Conservation (phyloP, 2,113 vertebrate species). For the Hippocampus barbouri region DNA sequence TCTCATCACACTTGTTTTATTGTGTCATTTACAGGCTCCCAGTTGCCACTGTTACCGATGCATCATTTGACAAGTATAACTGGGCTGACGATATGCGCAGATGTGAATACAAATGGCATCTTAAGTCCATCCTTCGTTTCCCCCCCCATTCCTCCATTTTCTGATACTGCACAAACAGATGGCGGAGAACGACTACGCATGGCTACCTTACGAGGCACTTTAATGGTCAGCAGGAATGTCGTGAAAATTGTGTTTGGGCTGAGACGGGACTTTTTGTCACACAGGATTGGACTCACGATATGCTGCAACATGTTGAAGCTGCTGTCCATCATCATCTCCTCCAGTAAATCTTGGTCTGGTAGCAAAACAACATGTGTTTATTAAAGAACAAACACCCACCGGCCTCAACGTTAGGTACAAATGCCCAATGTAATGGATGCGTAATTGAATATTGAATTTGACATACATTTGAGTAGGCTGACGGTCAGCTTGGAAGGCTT, state of each 20-base stretch:
- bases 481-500: conserved; percentile 81
- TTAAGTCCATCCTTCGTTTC: conserved; percentile 26
- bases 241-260: conserved; percentile 8
- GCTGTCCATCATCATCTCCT: conserved; percentile 83
- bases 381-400: not conserved
- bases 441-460: too few species aligned
- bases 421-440: not conserved
- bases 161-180: conserved; percentile 7
- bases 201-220: conserved; percentile 12
- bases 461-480: conserved; percentile 83
- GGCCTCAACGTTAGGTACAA: not conserved
- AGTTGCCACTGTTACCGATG: conserved; percentile 28
- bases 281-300: conserved; percentile 76
- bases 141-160: conserved; percentile 11
- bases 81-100: conserved; percentile 12
- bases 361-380: conserved; percentile 24
- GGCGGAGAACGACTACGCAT: not conserved
- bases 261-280: conserved; percentile 1
- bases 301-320: conserved; percentile 73
- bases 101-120: conserved; percentile 59
- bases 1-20: conserved; percentile 46
- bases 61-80: conserved; percentile 49
- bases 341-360: conserved; percentile 87
- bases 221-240: conserved; percentile 5
- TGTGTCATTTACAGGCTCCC: conserved; percentile 40